phyloP scores from a whole-genome alignment of 2,113 vertebrate species.

The Mixornis gularis region DNA sequence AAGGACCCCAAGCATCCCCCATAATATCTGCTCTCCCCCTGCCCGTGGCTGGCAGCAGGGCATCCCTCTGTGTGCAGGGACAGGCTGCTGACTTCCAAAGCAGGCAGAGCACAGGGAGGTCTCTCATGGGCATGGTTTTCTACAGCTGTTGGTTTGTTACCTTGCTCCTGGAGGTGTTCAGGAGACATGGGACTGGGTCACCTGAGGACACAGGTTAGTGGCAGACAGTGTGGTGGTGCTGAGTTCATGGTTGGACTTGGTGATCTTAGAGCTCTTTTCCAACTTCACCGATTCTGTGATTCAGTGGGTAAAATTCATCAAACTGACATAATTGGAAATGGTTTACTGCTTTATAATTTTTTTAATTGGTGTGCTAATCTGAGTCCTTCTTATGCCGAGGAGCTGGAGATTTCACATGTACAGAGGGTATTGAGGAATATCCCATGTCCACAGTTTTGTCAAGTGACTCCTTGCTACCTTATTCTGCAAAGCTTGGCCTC shows the following conservation, averaged over 20 bases:
- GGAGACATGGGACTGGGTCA: neutral
- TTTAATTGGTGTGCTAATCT: fast-evolving
- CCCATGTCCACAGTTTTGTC: neutral
- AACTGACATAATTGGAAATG: neutral
- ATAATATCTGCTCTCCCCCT: neutral
- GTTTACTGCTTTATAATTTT: neutral
- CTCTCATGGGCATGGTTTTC: fast-evolving
- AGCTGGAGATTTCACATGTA: neutral
- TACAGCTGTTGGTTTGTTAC: fast-evolving
- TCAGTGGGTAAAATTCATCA: neutral
- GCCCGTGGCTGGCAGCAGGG: neutral
- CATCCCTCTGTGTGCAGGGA: neutral
- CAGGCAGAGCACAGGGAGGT: neutral
- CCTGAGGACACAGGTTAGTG: too few relatives aligned
- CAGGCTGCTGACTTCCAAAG: neutral
- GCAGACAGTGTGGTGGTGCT: neutral
- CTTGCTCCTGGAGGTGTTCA: neutral
- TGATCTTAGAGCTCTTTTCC: neutral
- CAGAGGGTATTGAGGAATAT: neutral
- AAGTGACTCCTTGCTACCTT: neutral
- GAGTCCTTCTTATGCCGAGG: fast-evolving
- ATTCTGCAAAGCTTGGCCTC: neutral
- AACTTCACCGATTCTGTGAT: neutral
- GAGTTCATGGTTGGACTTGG: neutral
- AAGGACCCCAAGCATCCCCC: neutral